phyloP scores from a whole-genome alignment of 1,140 invertebrate genomes.

The Pseudomyrmex cubaensis region DNA sequence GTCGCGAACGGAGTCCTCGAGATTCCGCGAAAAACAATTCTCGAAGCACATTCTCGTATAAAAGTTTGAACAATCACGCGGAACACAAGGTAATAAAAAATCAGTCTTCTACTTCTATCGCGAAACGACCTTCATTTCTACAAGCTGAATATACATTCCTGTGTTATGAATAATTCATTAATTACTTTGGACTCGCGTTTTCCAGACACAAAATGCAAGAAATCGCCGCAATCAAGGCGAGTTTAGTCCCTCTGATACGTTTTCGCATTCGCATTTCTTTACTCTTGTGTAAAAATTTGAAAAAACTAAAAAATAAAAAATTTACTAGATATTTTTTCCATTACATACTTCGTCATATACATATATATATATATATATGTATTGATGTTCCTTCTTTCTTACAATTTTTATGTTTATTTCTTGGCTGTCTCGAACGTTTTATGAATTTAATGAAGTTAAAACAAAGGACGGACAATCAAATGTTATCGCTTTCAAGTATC shows the following conservation, averaged over 20 bases:
- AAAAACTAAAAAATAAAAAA: conserved; percentile 23
- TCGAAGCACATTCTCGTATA: conserved; percentile 11
- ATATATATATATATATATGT: no score
- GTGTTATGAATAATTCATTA: conserved; percentile 39
- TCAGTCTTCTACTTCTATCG: neutral
- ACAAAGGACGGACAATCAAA: neutral
- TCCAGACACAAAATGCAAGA: conserved; percentile 15
- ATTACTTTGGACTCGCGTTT: conserved; percentile 21
- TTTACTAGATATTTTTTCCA: neutral
- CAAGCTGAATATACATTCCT: neutral
- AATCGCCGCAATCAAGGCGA: neutral
- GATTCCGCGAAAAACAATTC: neutral
- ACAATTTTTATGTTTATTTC: no score
- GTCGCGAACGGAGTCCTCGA: neutral
- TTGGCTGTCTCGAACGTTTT: no score
- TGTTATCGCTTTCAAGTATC: neutral
- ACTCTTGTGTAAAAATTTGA: neutral
- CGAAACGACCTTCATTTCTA: conserved; percentile 31
- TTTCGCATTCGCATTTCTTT: conserved; percentile 11
- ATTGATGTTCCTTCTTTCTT: no score
- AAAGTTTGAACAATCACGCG: neutral
- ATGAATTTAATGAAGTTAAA: neutral
- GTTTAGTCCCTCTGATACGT: conserved; percentile 19
- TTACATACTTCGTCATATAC: no score
- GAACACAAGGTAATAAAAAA: neutral